Percentiles rank a stretch among this genome's conserved stretches.
These are phyloP conservation scores for Paramacrobiotus metropolitanus DNA, from an alignment of 1,140 invertebrate species.

Conservation along the genomic window DNA sequence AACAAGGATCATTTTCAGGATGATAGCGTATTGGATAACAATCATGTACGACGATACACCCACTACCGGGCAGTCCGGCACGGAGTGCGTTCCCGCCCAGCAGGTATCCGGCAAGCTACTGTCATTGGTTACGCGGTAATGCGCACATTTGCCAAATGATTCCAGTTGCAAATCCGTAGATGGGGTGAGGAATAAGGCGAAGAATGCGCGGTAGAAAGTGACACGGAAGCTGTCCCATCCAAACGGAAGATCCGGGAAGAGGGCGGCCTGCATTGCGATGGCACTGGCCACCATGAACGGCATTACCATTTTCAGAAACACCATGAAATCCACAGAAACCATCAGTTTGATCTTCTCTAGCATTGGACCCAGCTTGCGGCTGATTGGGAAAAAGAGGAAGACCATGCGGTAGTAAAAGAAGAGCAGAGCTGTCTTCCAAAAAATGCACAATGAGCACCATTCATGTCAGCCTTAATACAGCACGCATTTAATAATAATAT, in stretches of 20 bases:
- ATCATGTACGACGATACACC: conserved; percentile 23
- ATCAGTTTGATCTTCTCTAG: conserved; percentile 24
- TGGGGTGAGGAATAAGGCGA: conserved; percentile 25
- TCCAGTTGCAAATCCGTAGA: conserved; percentile 19
- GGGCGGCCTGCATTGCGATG: conserved; percentile 24
- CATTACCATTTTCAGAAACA: conserved; percentile 25
- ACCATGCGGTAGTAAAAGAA: conserved; percentile 26
- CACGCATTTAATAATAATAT: conserved; percentile 8
- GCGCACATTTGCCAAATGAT: background rate
- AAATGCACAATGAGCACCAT: conserved; percentile 17
- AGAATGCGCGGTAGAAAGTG: conserved; percentile 21
- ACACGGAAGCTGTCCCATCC: conserved; percentile 17
- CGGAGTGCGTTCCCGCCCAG: background rate
- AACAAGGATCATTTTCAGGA: conserved; percentile 24
- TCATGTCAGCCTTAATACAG: conserved; percentile 16
- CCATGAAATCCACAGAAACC: conserved; percentile 24
- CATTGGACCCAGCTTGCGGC: conserved; percentile 24
- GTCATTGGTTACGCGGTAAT: background rate
- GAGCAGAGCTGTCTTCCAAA: conserved; percentile 19
- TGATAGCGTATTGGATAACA: conserved; percentile 24
- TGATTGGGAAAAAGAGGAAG: conserved; percentile 23
- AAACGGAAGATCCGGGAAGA: conserved; percentile 24
- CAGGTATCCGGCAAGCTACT: background rate
- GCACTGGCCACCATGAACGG: conserved; percentile 24
- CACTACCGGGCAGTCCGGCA: conserved; percentile 18